These are phyloP conservation scores for Apamea crenata DNA, from an alignment of 2,888 invertebrate genomes.

Conservation along the genomic window DNA sequence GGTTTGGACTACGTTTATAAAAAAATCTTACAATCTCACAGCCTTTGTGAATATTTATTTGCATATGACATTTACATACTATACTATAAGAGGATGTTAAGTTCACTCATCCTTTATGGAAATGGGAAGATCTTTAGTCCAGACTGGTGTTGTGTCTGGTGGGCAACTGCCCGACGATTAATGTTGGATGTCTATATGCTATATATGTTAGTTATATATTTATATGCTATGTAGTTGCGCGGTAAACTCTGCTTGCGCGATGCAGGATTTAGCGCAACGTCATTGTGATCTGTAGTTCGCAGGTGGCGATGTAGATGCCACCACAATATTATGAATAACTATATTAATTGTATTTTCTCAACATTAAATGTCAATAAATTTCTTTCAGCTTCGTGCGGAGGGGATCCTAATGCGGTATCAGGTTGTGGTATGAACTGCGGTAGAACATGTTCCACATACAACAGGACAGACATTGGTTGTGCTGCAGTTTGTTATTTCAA, in stretches of 20 bases:
- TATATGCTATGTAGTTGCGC: no score
- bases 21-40: background rate
- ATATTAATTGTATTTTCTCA: background rate
- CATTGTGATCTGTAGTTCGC: background rate
- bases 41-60: background rate
- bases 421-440: slow-evolving; percentile 66
- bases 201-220: no score
- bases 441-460: slow-evolving; percentile 56
- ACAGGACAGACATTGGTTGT: slow-evolving; percentile 41
- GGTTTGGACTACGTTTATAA: background rate
- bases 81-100: no score
- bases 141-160: no score
- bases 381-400: slow-evolving; percentile 61
- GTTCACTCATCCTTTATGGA: no score
- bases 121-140: no score
- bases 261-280: no score
- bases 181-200: no score
- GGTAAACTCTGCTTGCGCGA: background rate
- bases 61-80: background rate
- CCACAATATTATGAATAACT: no score
- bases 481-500: slow-evolving; percentile 38
- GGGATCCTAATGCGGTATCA: slow-evolving; percentile 62
- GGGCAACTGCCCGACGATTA: no score
- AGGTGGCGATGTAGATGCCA: background rate
- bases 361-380: background rate